A percentile compares a stretch with the other conserved stretches of the same genome.
These are phyloP conservation scores for Avahi laniger DNA, from an alignment of 2,797 vertebrate species.

Conservation along the genomic window DNA sequence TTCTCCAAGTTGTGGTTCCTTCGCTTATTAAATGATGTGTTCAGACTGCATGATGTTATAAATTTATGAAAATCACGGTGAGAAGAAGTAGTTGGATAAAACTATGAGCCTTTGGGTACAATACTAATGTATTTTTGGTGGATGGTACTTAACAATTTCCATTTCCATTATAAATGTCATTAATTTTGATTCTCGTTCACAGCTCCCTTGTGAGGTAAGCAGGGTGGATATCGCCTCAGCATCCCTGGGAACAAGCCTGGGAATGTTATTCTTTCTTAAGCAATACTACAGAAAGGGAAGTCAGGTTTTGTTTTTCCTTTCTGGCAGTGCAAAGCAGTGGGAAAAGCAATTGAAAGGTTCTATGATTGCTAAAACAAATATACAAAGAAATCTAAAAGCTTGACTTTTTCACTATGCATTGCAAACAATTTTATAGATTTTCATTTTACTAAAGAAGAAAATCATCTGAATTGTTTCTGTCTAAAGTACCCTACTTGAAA, in stretches of 20 bases:
- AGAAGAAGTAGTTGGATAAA: background rate
- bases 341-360: conserved; percentile 68
- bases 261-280: conserved; percentile 51
- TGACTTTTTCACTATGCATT: conserved; percentile 34
- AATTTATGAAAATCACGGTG: background rate
- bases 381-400: conserved; percentile 19
- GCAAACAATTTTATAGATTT: conserved; percentile 59
- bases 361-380: conserved; percentile 67
- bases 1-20: background rate
- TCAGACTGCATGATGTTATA: background rate
- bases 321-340: background rate
- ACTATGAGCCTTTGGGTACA: background rate
- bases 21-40: background rate
- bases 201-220: conserved; percentile 2
- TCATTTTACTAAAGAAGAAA: conserved; percentile 67
- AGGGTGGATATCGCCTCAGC: background rate
- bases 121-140: background rate
- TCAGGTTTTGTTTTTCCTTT: conserved; percentile 40
- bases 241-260: conserved; percentile 25
- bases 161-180: background rate
- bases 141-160: background rate
- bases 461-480: conserved; percentile 64
- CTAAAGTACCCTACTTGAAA: conserved; percentile 69
- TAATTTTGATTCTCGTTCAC: conserved; percentile 19
- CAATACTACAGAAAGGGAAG: conserved; percentile 15